These are phyloP conservation scores for Fukomys damarensis DNA, from an alignment of 2,113 vertebrate species.

Conservation along the genomic window DNA sequence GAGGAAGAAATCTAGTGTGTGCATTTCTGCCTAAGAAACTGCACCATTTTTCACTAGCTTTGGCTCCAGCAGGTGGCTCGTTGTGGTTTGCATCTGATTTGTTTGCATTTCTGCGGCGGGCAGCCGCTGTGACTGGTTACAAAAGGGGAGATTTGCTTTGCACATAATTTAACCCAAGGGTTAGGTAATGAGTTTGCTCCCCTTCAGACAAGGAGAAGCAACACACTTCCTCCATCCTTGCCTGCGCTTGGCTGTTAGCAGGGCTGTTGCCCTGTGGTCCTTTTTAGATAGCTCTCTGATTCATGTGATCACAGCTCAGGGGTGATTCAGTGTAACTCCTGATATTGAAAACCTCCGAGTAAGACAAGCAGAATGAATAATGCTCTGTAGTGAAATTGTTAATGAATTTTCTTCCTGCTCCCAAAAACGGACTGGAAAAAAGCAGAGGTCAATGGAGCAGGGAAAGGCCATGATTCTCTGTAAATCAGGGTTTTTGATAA, in stretches of 20 bases:
- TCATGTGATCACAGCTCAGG: slow-evolving; percentile 29
- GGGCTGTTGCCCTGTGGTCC: slow-evolving; percentile 1
- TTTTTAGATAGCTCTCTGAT: slow-evolving; percentile 15
- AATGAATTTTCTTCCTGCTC: slow-evolving; percentile 67
- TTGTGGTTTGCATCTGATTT: slow-evolving; percentile 50
- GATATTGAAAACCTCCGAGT: slow-evolving; percentile 62
- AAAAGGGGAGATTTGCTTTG: slow-evolving; percentile 69
- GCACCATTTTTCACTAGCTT: neutral
- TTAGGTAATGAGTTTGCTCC: slow-evolving; percentile 72
- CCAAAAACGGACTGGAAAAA: neutral
- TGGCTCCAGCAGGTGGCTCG: slow-evolving; percentile 53
- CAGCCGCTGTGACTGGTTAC: slow-evolving; percentile 5
- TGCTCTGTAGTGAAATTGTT: slow-evolving; percentile 57
- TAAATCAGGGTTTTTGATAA: slow-evolving; percentile 27
- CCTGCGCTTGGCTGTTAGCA: slow-evolving; percentile 19
- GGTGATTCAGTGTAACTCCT: slow-evolving; percentile 65
- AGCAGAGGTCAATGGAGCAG: neutral
- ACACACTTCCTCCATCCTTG: neutral
- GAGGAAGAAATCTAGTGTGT: neutral
- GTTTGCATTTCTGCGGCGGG: slow-evolving; percentile 71
- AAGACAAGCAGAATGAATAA: slow-evolving; percentile 64
- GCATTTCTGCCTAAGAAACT: neutral
- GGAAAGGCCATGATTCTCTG: neutral
- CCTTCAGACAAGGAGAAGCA: neutral
- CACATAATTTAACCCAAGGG: slow-evolving; percentile 72